Conservation (phyloP, 2,888 invertebrate species). For the Polyommatus icarus region DNA sequence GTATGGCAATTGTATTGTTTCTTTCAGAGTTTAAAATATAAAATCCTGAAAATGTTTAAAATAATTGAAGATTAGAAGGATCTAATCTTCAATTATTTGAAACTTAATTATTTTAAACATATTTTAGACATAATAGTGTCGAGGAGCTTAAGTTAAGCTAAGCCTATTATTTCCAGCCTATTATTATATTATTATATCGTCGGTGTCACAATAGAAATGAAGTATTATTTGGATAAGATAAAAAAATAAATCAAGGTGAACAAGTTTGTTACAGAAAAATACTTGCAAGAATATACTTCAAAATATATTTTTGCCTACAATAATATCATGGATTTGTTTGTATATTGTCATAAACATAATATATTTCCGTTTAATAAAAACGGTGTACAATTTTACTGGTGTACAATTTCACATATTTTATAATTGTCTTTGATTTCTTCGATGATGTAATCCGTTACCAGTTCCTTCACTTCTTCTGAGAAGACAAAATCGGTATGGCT, state of each 20-base stretch:
- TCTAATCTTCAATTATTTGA: too few species aligned
- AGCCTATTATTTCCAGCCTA: too few species aligned
- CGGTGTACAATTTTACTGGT: neutral
- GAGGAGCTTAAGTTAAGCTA: too few species aligned
- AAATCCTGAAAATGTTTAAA: too few species aligned
- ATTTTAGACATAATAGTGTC: too few species aligned
- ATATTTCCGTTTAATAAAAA: neutral
- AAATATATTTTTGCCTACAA: neutral
- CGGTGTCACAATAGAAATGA: too few species aligned
- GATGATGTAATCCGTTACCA: slow-evolving; percentile 43
- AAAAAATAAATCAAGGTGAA: neutral
- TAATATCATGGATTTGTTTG: neutral
- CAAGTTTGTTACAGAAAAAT: neutral
- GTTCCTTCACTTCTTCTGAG: slow-evolving; percentile 39
- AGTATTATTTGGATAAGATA: neutral
- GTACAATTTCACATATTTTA: slow-evolving; percentile 25
- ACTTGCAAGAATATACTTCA: neutral
- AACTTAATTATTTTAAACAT: too few species aligned
- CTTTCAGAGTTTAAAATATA: too few species aligned
- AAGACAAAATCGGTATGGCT: slow-evolving; percentile 43
- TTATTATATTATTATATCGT: too few species aligned
- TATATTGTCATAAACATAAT: slow-evolving; percentile 5
- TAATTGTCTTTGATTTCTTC: slow-evolving; percentile 38
- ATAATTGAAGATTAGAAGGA: too few species aligned
- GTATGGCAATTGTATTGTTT: too few species aligned